A percentile compares a stretch with the other conserved stretches of the same genome.
phyloP scores from a whole-genome alignment of 2,888 invertebrate species.

The Carterocephalus palaemon region DNA sequence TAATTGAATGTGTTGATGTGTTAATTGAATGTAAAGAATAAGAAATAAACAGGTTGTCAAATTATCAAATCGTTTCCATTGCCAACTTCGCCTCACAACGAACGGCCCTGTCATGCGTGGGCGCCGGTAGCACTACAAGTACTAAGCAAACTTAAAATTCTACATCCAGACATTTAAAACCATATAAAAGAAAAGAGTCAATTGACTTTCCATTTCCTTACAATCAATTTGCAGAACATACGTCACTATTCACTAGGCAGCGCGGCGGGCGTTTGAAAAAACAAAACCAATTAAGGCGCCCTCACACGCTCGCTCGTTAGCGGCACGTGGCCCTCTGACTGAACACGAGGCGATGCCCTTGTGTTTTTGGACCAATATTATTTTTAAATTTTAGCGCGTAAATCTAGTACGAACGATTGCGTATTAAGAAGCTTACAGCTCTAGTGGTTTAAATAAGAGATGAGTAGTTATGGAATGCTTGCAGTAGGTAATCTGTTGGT shows the following conservation, averaged over 20 bases:
- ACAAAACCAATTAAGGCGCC: conserved; percentile 32
- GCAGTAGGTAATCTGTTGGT: too few relatives aligned
- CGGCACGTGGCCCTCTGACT: conserved; percentile 33
- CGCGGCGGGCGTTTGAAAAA: conserved; percentile 24
- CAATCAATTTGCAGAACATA: conserved; percentile 20
- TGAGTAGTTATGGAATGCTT: too few relatives aligned
- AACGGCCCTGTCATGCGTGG: too few relatives aligned
- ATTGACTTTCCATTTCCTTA: conserved; percentile 18
- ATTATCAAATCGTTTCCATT: too few relatives aligned
- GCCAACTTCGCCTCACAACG: too few relatives aligned
- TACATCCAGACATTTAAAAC: neutral
- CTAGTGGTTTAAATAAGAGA: conserved; percentile 14
- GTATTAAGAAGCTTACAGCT: conserved; percentile 25
- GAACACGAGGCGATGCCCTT: conserved; percentile 1
- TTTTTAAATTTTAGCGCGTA: conserved; percentile 27
- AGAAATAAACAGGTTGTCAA: too few relatives aligned
- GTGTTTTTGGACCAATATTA: conserved; percentile 18
- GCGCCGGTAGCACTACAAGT: neutral
- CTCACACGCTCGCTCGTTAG: conserved; percentile 30
- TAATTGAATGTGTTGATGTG: too few relatives aligned
- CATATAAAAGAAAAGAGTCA: neutral
- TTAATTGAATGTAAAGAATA: too few relatives aligned
- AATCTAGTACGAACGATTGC: conserved; percentile 9
- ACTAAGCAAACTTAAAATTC: neutral
- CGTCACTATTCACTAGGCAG: too few relatives aligned